Conservation (phyloP, 2,113 vertebrate species). For the Coreoperca whiteheadi region DNA sequence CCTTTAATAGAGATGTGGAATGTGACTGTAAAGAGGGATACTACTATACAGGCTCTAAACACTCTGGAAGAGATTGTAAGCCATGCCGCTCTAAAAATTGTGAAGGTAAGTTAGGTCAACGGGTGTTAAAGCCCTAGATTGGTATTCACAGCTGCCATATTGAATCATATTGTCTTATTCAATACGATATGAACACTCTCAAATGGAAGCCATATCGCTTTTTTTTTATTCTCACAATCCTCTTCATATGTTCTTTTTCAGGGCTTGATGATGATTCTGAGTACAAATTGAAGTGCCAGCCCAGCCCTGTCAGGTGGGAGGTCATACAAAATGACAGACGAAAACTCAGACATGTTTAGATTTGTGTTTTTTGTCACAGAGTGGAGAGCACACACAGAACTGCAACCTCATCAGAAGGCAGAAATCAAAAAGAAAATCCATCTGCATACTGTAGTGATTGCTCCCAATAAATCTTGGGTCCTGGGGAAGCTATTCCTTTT, state of each 20-base stretch:
- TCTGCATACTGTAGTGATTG: neutral
- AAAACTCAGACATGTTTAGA: neutral
- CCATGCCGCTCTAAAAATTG: neutral
- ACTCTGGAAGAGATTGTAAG: too few relatives aligned
- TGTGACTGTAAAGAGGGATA: slow-evolving; percentile 42
- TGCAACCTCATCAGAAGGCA: neutral
- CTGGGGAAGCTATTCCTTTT: neutral
- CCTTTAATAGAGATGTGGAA: fast-evolving
- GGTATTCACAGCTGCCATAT: neutral
- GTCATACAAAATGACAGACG: neutral
- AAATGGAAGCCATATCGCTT: neutral
- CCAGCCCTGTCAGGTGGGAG: slow-evolving; percentile 38
- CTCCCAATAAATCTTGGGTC: too few relatives aligned
- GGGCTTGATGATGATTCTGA: fast-evolving
- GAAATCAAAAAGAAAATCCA: neutral
- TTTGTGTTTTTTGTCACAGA: neutral
- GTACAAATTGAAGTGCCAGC: neutral
- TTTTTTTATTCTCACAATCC: neutral
- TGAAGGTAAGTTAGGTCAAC: slow-evolving; percentile 17
- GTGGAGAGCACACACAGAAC: neutral
- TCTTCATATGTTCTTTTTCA: neutral
- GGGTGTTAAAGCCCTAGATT: neutral
- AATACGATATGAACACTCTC: neutral
- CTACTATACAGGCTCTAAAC: fast-evolving
- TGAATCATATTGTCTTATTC: neutral